Base-by-base conservation (phyloP, 37 sponge, comb jelly and placozoan species). In the Haliclona indistincta region DNA sequence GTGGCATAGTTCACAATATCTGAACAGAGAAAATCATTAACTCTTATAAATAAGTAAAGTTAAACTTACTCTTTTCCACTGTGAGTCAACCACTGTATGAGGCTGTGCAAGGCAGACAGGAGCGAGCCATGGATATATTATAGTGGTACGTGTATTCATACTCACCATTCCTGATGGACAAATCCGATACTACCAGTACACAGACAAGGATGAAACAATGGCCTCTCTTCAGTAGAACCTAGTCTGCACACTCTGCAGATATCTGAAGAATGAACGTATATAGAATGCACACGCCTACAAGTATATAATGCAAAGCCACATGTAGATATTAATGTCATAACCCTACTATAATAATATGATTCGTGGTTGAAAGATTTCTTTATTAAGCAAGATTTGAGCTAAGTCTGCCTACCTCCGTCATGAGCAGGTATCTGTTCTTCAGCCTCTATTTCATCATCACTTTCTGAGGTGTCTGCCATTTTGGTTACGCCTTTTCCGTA, bases 91-190 rank as follows among this genome's bases (percentile, higher is more conserved):
- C 96, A 95, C 63, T 88, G 93, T 43, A 95, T 74, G 23, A 95
- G 69, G 71, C 91, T 90, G 67, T 1, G 15, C 0, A 40, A 30
- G n/a, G 8, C 49, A 47, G 49, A 47, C 13, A 17, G 8, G 8
- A 47, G 13, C 8, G 13, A 17, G 8, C 8, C 13, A 47, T 47
- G 49, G 13, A 47, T 17, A 47, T 47, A 47, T 47, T 47, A 15
- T 17, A 47, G 51, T 17, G 15, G 10, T 17, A 47, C 51, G 15
- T 17, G 15, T 47, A 47, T 47, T 17, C 51, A 41, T 1, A 45
- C 90, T 41, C 63, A 91, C 91, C 97, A 96, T 29, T 92, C 97
- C 58, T 96, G 93, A 47, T 96, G 97, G 6, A 96, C 75, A 65
- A 76, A 85, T 44, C 80, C 68, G 42, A 96, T 96, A 45, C 93